Conservation (phyloP, 1,140 invertebrate species). For the Leucophenga varia region DNA sequence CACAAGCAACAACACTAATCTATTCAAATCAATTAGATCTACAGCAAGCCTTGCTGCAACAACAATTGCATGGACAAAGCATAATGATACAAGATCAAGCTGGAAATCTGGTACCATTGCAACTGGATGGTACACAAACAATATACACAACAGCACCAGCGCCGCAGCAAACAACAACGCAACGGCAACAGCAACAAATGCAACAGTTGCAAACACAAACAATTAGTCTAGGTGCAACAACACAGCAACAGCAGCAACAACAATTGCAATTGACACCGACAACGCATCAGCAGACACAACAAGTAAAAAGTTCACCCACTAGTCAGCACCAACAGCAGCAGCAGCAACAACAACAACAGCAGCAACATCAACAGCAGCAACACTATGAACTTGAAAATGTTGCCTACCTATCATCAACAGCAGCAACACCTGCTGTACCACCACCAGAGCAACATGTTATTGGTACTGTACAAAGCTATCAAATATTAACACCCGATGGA, state of each 20-base stretch:
- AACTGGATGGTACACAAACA: conserved; percentile 44
- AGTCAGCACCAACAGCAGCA: conserved; percentile 22
- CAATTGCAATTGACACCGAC: conserved; percentile 2
- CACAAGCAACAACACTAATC: conserved; percentile 39
- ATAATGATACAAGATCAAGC: conserved; percentile 54
- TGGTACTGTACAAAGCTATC: conserved; percentile 52
- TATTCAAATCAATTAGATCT: conserved; percentile 51
- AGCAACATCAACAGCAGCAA: conserved; percentile 31
- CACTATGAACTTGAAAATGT: conserved; percentile 51
- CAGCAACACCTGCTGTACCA: conserved; percentile 33
- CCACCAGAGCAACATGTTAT: conserved; percentile 44
- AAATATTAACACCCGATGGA: conserved; percentile 49
- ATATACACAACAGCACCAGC: conserved; percentile 41
- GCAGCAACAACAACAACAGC: conserved; percentile 24
- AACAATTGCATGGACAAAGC: conserved; percentile 48
- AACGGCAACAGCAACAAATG: conserved; percentile 28
- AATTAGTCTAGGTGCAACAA: not conserved
- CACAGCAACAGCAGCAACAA: conserved; percentile 17
- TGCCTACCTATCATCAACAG: conserved; percentile 40
- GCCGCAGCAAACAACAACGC: conserved; percentile 21
- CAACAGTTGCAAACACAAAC: not conserved
- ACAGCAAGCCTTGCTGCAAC: conserved; percentile 47
- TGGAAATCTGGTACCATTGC: conserved; percentile 46
- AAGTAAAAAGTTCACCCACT: too few species aligned
- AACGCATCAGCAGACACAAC: conserved; percentile 26